Conservation (phyloP, 2,113 vertebrate genomes). For the Actinemys pallida region DNA sequence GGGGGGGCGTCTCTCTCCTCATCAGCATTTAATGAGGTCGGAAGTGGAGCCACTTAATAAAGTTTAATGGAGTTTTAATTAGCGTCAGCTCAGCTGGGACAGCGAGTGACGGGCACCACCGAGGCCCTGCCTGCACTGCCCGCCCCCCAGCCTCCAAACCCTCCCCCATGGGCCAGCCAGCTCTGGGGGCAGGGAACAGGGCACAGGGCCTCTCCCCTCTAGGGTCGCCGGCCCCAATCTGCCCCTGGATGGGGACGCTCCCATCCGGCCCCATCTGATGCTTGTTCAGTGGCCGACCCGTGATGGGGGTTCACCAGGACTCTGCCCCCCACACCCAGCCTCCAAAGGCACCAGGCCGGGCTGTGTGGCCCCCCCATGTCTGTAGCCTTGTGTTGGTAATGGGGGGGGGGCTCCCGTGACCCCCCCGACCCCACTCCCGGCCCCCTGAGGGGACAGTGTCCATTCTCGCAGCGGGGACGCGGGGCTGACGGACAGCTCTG, state of each 20-base stretch:
- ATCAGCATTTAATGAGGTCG: conserved; percentile 25
- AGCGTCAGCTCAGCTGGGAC: background rate
- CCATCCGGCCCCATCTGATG: background rate
- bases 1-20: background rate
- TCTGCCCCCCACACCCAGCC: background rate
- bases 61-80: conserved; percentile 28
- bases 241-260: background rate
- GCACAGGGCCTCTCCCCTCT: background rate
- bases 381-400: background rate
- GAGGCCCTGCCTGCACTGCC: background rate
- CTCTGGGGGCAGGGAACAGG: background rate
- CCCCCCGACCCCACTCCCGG: background rate
- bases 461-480: conserved; percentile 8
- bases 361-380: background rate
- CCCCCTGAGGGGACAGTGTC: background rate
- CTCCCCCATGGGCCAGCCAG: background rate
- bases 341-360: background rate
- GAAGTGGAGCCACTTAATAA: conserved; percentile 30
- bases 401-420: background rate
- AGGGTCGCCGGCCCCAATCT: background rate
- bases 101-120: background rate
- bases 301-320: background rate
- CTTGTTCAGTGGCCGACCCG: background rate
- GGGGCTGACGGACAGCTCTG: conserved; percentile 29
- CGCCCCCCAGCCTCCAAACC: too few relatives aligned